A percentile compares a stretch with the other conserved stretches of the same genome.
Evolutionary conservation across 64 coral and sea anemone genomes (phyloP).

Genomic region (Montipora cactus): DNA sequence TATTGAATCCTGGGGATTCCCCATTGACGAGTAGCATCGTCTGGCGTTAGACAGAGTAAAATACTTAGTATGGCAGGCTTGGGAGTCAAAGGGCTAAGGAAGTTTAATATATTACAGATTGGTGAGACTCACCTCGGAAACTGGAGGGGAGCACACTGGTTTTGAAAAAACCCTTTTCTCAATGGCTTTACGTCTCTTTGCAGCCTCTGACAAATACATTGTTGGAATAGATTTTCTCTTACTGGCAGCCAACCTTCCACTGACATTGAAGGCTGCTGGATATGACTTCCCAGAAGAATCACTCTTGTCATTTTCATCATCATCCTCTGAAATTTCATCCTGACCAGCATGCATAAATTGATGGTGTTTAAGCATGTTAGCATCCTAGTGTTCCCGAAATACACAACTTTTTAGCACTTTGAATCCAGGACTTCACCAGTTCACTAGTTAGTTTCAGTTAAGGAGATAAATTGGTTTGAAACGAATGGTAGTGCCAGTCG

Average conservation of each 20-base stretch:
- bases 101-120: not conserved
- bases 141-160: not conserved
- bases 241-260: constrained; percentile 15
- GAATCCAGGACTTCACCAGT: too few relatives aligned
- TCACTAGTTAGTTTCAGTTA: too few relatives aligned
- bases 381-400: not conserved
- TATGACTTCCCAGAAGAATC: constrained; percentile 17
- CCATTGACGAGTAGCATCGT: too few relatives aligned
- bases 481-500: too few relatives aligned
- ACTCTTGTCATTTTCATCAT: not conserved
- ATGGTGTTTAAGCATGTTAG: not conserved
- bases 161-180: constrained; percentile 24
- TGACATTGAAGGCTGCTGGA: constrained; percentile 32
- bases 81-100: too few relatives aligned
- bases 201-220: constrained; percentile 9
- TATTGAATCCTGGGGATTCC: too few relatives aligned
- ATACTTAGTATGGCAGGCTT: too few relatives aligned
- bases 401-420: not conserved
- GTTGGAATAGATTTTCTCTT: not conserved
- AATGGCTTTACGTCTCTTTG: constrained; percentile 19
- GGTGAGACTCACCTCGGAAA: not conserved
- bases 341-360: not conserved
- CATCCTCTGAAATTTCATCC: not conserved
- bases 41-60: too few relatives aligned
- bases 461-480: too few relatives aligned